A percentile compares a stretch with the other conserved stretches of the same genome.
phyloP scores from a whole-genome alignment of 2,888 invertebrate species.

The Cerastoderma edule region DNA sequence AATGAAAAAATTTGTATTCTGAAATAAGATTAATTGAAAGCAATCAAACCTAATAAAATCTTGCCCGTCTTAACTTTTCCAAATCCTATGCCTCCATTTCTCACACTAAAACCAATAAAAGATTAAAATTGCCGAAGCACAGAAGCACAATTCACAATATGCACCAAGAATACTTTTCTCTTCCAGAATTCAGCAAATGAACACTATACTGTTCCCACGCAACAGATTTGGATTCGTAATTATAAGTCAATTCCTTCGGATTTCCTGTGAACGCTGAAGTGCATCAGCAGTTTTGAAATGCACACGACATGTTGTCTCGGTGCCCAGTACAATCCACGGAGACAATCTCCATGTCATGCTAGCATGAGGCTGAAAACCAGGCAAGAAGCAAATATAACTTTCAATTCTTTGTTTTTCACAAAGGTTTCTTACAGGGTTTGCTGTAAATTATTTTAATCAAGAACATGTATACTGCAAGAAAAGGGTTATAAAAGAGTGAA shows the following conservation, averaged over 20 bases:
- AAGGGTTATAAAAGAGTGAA: too few species aligned
- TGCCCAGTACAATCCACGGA: slow-evolving; percentile 1
- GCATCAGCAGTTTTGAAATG: slow-evolving; percentile 13
- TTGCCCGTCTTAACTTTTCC: slow-evolving; percentile 8
- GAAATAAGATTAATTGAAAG: too few species aligned
- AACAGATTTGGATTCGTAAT: too few species aligned
- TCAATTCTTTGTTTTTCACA: too few species aligned
- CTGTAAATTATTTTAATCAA: too few species aligned
- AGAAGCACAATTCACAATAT: too few species aligned
- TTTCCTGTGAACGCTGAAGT: not conserved
- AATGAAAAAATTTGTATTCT: too few species aligned
- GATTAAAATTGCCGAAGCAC: slow-evolving; percentile 9
- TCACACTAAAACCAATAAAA: slow-evolving; percentile 10
- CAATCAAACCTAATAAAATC: slow-evolving; percentile 19
- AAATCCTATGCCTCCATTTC: slow-evolving; percentile 2
- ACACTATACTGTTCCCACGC: not conserved
- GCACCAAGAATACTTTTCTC: not conserved
- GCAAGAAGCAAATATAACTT: too few species aligned
- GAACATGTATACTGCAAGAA: too few species aligned
- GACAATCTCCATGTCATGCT: slow-evolving; percentile 21
- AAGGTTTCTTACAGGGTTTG: too few species aligned
- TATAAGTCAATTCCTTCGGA: not conserved
- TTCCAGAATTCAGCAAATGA: not conserved
- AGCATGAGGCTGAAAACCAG: not conserved
- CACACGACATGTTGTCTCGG: slow-evolving; percentile 16